Evolutionary conservation across 2,888 invertebrate genomes (phyloP), one percentile per base, ranked within the genome.

Genomic region (Cheilosia variabilis): DNA sequence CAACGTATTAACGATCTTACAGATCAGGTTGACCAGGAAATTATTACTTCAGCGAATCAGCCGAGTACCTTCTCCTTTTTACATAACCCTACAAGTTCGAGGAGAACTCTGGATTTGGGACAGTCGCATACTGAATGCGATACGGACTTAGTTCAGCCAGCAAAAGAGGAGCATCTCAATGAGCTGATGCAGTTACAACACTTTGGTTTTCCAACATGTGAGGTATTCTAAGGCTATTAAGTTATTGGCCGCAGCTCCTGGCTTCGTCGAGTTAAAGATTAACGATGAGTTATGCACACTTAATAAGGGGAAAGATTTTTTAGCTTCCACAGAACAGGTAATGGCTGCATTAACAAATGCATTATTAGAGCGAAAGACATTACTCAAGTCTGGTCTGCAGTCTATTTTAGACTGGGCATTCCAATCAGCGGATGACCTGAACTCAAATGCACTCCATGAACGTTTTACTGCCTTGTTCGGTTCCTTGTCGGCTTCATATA

Each of bases 161-260:
- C 55, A n/a, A 68, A 55, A 27, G 5, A 37, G 22, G 41, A 60
- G n/a, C 37, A 24, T 24, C 24, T 24, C 24, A 24, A 24, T 24
- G 24, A 24, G 24, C 4, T 24, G 4, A 53, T 53, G 53, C 19
- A 53, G n/a, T 31, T 53, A 27, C 24, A 53, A 53, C 57, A 37
- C 37, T 60, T 60, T 27, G 24, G 22, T 41, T 41, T 41, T 22
- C 52, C 47, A 2, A 57, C 47, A 45, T 69, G 43, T 68, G 17
- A 68, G 68, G 31, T 68, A 57, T 27, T 68, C 68, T 3, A 68
- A 69, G 37, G 58, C 58, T 37, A 2, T 58, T 4, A 58, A n/a
- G 34, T 71, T 31, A 37, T 58, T 71, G 17, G 37, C 47, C 27
- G 57, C 47, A 41, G 45, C 58, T 3, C 37, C 50, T 1, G 71